Conservation (phyloP, 2,113 vertebrate genomes). For the Craseonycteris thonglongyai region DNA sequence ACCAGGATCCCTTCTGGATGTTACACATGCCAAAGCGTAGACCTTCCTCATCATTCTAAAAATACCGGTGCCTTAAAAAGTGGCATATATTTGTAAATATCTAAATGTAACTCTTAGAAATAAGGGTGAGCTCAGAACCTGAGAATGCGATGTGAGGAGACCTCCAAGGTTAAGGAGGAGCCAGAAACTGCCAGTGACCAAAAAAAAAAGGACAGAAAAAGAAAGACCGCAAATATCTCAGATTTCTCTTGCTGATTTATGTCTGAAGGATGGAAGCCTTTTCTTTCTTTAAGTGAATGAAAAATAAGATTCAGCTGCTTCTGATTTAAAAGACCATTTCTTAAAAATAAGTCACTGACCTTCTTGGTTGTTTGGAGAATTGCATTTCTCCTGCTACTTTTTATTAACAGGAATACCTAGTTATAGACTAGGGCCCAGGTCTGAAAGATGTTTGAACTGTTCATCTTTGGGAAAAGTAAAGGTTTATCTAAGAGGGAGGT, state of each 20-base stretch:
- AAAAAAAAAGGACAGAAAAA: neutral
- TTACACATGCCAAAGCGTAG: neutral
- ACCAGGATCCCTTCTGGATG: neutral
- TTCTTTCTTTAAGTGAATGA: neutral
- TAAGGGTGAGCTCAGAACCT: neutral
- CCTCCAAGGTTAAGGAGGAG: neutral
- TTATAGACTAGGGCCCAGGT: neutral
- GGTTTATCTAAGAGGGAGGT: neutral
- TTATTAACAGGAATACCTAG: neutral
- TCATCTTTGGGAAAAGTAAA: constrained; percentile 1
- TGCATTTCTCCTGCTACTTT: neutral
- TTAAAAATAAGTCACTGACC: neutral
- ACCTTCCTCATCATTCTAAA: neutral
- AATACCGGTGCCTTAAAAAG: neutral
- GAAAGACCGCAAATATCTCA: neutral
- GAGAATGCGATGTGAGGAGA: neutral
- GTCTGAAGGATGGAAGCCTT: neutral
- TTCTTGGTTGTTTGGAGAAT: neutral
- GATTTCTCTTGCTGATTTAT: neutral
- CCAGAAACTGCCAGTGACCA: neutral
- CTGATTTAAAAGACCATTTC: neutral
- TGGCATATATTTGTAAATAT: neutral
- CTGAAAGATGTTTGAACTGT: neutral
- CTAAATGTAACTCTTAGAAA: neutral
- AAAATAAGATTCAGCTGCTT: neutral